Evolutionary conservation across 2,113 vertebrate species (phyloP).

Genomic region (Myocastor coypus): DNA sequence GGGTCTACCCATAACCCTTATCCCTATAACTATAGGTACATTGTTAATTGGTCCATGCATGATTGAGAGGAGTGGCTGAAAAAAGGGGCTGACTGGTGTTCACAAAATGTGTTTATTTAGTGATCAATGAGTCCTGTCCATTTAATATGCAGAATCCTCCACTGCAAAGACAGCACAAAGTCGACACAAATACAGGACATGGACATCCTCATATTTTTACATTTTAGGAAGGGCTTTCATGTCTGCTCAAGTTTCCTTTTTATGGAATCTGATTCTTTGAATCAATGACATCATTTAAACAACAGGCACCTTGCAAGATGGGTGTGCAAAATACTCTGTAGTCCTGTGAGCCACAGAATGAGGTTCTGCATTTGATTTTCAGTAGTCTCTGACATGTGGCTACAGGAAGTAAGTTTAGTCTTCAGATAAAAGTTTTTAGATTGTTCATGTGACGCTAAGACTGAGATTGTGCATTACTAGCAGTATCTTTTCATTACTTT

Average conservation of each 20-base stretch:
- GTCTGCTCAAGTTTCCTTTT: not conserved
- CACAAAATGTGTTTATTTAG: not conserved
- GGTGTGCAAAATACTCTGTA: not conserved
- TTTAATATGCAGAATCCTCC: not conserved
- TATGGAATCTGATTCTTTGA: not conserved
- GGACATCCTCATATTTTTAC: not conserved
- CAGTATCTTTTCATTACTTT: not conserved
- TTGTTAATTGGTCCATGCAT: not conserved
- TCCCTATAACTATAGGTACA: not conserved
- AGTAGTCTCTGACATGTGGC: not conserved
- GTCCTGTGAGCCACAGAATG: not conserved
- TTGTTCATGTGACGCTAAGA: not conserved
- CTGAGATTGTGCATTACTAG: not conserved
- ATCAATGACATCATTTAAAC: not conserved
- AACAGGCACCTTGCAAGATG: not conserved
- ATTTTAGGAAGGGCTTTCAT: not conserved
- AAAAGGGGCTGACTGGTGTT: not conserved
- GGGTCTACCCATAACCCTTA: not conserved
- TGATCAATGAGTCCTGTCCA: not conserved
- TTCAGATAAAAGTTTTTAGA: not conserved
- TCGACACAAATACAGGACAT: not conserved
- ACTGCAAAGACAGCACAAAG: not conserved
- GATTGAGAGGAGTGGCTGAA: not conserved
- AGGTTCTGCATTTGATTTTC: not conserved
- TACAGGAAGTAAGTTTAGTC: not conserved